Evolutionary conservation across 2,797 vertebrate genomes (phyloP).

Genomic region (Eutrigla gurnardus): DNA sequence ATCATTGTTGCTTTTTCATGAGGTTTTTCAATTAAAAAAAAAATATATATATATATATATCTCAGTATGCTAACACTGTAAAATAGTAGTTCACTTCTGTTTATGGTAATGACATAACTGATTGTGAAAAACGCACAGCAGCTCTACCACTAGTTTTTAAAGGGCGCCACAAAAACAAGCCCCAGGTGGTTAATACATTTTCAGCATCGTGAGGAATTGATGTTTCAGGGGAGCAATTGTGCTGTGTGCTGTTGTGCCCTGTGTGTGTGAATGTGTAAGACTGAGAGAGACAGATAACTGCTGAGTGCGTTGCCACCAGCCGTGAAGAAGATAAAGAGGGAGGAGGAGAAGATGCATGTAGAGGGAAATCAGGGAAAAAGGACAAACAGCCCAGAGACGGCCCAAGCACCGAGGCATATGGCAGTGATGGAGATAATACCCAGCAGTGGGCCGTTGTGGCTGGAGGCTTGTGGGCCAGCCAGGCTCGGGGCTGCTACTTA

Average conservation of each 20-base stretch:
- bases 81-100: too few relatives aligned
- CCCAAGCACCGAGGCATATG: slow-evolving; percentile 51
- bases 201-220: slow-evolving; percentile 6
- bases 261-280: slow-evolving; percentile 28
- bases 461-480: slow-evolving; percentile 38
- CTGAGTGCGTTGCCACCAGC: too few relatives aligned
- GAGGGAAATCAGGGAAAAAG: slow-evolving; percentile 22
- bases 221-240: background rate
- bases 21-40: background rate
- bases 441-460: slow-evolving; percentile 36
- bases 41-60: too few relatives aligned
- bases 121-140: slow-evolving; percentile 18
- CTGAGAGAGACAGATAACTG: background rate
- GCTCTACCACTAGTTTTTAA: background rate
- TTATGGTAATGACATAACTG: too few relatives aligned
- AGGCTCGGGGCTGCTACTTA: slow-evolving; percentile 32
- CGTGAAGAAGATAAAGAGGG: slow-evolving; percentile 13
- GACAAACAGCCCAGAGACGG: slow-evolving; percentile 40
- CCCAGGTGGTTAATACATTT: slow-evolving; percentile 12
- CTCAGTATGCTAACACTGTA: too few relatives aligned
- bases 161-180: background rate
- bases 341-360: slow-evolving; percentile 11
- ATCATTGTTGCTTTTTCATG: background rate
- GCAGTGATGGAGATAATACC: slow-evolving; percentile 55
- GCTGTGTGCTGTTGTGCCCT: slow-evolving; percentile 24